Conservation (phyloP, 92 coral and sea anemone genomes). For the Epizoanthus ramosus region DNA sequence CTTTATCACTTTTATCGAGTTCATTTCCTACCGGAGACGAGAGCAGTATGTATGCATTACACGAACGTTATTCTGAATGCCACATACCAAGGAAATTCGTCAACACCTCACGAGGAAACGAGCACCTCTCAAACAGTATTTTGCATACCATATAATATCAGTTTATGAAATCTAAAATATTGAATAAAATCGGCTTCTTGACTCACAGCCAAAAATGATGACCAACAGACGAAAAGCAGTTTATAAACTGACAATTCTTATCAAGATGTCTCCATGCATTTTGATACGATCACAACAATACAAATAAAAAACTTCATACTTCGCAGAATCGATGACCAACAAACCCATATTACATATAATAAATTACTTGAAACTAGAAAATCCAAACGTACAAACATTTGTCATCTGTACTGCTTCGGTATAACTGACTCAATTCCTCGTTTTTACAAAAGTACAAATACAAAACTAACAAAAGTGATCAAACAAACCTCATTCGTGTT, state of each 20-base stretch:
- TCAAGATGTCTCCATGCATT: background rate
- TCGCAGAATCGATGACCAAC: background rate
- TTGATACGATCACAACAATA: background rate
- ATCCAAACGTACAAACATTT: background rate
- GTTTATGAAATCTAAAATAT: background rate
- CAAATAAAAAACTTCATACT: background rate
- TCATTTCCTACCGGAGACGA: no score
- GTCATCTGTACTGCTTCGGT: background rate
- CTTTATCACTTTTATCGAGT: no score
- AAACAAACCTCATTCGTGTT: slow-evolving; percentile 84
- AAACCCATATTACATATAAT: background rate
- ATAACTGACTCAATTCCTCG: slow-evolving; percentile 12
- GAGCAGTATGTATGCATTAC: no score
- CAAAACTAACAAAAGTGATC: slow-evolving; percentile 8
- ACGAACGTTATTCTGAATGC: no score
- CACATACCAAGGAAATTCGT: background rate
- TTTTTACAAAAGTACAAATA: background rate
- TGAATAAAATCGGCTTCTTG: background rate
- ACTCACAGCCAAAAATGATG: background rate
- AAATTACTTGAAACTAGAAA: background rate
- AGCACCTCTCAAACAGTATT: background rate
- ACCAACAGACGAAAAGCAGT: no score
- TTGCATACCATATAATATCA: background rate
- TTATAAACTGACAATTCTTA: background rate
- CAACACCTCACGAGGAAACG: background rate